Conservation (phyloP, 2,113 vertebrate species). For the Vidua macroura region DNA sequence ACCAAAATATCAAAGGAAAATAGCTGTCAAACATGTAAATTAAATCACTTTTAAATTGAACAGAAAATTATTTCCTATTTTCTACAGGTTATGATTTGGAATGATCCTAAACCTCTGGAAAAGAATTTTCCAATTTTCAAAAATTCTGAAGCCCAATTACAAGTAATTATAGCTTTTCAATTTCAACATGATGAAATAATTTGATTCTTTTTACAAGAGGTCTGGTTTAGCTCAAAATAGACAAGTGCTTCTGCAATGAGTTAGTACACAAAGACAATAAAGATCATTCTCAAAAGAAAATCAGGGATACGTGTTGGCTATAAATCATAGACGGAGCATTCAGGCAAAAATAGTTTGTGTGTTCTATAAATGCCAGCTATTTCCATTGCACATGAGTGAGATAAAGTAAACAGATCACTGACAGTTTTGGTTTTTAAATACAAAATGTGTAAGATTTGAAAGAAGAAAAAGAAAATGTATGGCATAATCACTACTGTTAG, state of each 20-base stretch:
- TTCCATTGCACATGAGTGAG: slow-evolving; percentile 80
- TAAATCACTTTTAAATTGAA: slow-evolving; percentile 92
- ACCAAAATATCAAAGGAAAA: slow-evolving; percentile 84
- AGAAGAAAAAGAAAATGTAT: slow-evolving; percentile 63
- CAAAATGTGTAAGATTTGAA: slow-evolving; percentile 51
- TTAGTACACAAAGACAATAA: slow-evolving; percentile 95
- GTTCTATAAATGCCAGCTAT: slow-evolving; percentile 80
- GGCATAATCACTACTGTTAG: slow-evolving; percentile 53
- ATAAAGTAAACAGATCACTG: slow-evolving; percentile 83
- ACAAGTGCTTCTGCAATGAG: slow-evolving; percentile 92
- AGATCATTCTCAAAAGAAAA: slow-evolving; percentile 87
- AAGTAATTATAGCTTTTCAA: slow-evolving; percentile 99
- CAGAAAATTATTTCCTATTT: slow-evolving; percentile 97
- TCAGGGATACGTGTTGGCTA: slow-evolving; percentile 81
- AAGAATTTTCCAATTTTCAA: slow-evolving; percentile 87
- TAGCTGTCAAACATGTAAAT: slow-evolving; percentile 88
- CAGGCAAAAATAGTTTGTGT: slow-evolving; percentile 83
- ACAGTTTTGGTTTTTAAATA: slow-evolving; percentile 66
- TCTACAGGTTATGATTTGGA: slow-evolving; percentile 86
- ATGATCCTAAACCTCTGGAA: slow-evolving; percentile 89
- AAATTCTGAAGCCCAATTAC: slow-evolving; percentile 97
- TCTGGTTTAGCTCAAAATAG: slow-evolving; percentile 97
- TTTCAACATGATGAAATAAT: slow-evolving; percentile 99
- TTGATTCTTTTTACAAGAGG: slow-evolving; percentile 97
- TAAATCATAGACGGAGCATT: slow-evolving; percentile 91